A percentile compares a stretch with the other conserved stretches of the same genome.
Conservation (phyloP, 2,888 invertebrate genomes). For the Limnephilus marmoratus region DNA sequence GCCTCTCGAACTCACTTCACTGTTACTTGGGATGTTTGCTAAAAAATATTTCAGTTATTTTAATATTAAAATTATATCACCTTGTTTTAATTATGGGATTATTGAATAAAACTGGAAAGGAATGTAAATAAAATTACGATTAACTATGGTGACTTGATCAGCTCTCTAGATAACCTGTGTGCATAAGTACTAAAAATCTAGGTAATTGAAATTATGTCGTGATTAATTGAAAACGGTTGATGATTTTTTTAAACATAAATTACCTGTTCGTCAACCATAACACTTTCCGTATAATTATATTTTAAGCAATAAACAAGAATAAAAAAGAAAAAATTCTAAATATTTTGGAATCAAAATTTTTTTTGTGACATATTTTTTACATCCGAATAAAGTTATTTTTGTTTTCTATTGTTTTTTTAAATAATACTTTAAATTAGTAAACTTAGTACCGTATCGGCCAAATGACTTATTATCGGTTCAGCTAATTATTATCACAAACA, state of each 20-base stretch:
- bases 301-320: background rate
- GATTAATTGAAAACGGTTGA: background rate
- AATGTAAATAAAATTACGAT: background rate
- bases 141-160: background rate
- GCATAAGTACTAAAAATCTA: background rate
- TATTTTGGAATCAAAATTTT: too few species aligned
- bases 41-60: background rate
- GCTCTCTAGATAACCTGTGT: background rate
- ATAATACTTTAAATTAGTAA: too few species aligned
- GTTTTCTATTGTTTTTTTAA: too few species aligned
- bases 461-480: background rate
- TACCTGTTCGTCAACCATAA: background rate
- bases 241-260: background rate
- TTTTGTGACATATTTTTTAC: background rate
- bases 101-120: background rate
- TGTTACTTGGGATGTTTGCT: background rate
- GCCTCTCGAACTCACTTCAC: background rate
- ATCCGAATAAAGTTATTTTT: background rate
- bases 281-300: background rate
- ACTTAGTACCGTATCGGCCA: background rate
- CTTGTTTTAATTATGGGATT: background rate
- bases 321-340: background rate
- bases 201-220: too few species aligned
- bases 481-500: background rate
- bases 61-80: too few species aligned